A percentile compares a stretch with the other conserved stretches of the same genome.
Evolutionary conservation across 1,140 invertebrate genomes (phyloP).

Genomic region (Drosophila biarmipes): DNA sequence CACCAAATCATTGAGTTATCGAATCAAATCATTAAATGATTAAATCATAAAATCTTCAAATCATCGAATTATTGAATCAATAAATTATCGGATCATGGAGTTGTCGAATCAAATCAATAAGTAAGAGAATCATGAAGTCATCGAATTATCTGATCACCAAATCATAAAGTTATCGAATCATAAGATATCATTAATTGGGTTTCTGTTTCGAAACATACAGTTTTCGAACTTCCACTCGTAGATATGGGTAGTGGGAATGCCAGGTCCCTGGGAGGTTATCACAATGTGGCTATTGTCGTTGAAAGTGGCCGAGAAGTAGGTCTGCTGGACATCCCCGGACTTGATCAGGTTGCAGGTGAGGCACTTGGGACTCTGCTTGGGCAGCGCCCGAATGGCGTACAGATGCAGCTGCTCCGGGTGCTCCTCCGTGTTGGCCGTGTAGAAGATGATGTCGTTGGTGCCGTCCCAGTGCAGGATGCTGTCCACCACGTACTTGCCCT

Average conservation of each 20-base stretch:
- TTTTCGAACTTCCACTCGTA: conserved; percentile 65
- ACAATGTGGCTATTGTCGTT: conserved; percentile 72
- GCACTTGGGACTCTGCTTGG: conserved; percentile 85
- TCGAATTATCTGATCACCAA: too few relatives aligned
- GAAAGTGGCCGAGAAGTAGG: conserved; percentile 75
- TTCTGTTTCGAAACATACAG: conserved; percentile 43
- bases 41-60: too few relatives aligned
- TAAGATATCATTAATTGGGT: too few relatives aligned
- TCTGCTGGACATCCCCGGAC: conserved; percentile 74
- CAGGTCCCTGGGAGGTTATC: conserved; percentile 74
- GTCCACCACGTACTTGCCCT: conserved; percentile 91
- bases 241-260: conserved; percentile 66
- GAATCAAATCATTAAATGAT: too few relatives aligned
- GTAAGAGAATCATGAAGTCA: too few relatives aligned
- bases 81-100: too few relatives aligned
- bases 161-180: too few relatives aligned
- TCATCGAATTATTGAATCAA: too few relatives aligned
- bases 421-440: conserved; percentile 86
- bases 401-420: conserved; percentile 87
- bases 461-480: conserved; percentile 92
- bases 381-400: conserved; percentile 85
- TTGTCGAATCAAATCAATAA: too few relatives aligned
- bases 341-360: conserved; percentile 85
- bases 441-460: conserved; percentile 88
- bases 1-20: too few relatives aligned